These are phyloP conservation scores for Caenorhabditis sulstoni DNA, from an alignment of 2,888 invertebrate species.

Conservation along the genomic window DNA sequence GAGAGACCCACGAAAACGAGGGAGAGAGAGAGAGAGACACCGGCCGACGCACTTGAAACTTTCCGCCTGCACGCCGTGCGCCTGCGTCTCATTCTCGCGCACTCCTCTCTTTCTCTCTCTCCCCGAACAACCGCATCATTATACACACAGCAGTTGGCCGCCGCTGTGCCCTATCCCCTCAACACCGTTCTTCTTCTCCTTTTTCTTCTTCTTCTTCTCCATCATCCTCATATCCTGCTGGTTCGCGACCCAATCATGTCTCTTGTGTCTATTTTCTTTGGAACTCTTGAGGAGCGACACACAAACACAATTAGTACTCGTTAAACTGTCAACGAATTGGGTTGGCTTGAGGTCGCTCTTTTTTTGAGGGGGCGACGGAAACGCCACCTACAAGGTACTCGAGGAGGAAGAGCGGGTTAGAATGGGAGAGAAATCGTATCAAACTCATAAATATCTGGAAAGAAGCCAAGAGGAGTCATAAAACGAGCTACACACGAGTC, in stretches of 20 bases:
- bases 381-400: background rate
- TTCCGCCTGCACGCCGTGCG: slow-evolving; percentile 48
- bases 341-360: background rate
- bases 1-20: slow-evolving; percentile 13
- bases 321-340: slow-evolving; percentile 29
- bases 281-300: slow-evolving; percentile 24
- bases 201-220: background rate
- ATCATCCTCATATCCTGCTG: slow-evolving; percentile 7
- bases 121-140: slow-evolving; percentile 43
- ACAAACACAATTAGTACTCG: slow-evolving; percentile 23
- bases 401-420: background rate
- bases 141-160: slow-evolving; percentile 42
- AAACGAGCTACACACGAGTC: slow-evolving; percentile 14
- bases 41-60: slow-evolving; percentile 49
- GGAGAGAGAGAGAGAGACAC: slow-evolving; percentile 36
- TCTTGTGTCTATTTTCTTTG: slow-evolving; percentile 18
- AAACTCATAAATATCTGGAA: slow-evolving; percentile 11
- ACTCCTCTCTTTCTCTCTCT: slow-evolving; percentile 4
- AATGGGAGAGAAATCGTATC: background rate
- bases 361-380: slow-evolving; percentile 8
- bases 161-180: slow-evolving; percentile 6
- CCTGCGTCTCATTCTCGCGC: slow-evolving; percentile 23
- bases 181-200: slow-evolving; percentile 10
- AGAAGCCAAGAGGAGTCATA: slow-evolving; percentile 11
- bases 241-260: slow-evolving; percentile 19